Evolutionary conservation across 2,113 vertebrate genomes (phyloP), one percentile per base, ranked within the genome.

Genomic region (Indicator indicator): DNA sequence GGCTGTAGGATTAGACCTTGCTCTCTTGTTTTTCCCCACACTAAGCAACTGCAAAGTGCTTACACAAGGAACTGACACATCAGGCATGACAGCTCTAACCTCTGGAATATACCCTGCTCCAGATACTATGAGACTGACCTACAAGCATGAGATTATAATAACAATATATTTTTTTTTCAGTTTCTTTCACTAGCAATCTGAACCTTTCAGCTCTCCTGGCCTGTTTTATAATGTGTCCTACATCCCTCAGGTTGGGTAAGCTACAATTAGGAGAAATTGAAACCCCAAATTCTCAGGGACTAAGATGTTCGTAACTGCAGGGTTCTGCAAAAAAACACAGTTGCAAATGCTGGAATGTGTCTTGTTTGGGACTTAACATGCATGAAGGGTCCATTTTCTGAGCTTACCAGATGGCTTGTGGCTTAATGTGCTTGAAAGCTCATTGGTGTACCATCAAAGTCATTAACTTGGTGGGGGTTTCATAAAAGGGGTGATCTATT

Each of bases 41-140:
- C 52, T 72, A 86, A 87, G 74, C 15, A 83, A 76, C 9, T 86
- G 72, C 36, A 94, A 94, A 95, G 68, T 79, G 64, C 71, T 94
- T 87, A 85, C 46, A 63, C 55, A 90, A 78, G 26, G 32, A 85
- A 46, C 52, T 68, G 84, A 90, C 33, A 73, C 84, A 89, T 88
- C 68, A 85, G 40, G 58, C 54, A 71, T 77, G 93, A 85, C 64
- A 94, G 56, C 60, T 85, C 76, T 92, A 94, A 76, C 71, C 64
- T 83, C 74, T 91, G 74, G 81, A 91, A 83, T 89, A 80, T 64
- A 70, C 60, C 64, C 2, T 17, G 21, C 38, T 67, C 56, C 60
- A 80, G 64, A 56, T 79, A 93, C 54, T 68, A 79, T 79, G 52
- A 89, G 38, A 71, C 1, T 91, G 32, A 69, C 4, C 90, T 79